Conservation (phyloP, 2,113 vertebrate species). For the Oreochromis tanganicae region DNA sequence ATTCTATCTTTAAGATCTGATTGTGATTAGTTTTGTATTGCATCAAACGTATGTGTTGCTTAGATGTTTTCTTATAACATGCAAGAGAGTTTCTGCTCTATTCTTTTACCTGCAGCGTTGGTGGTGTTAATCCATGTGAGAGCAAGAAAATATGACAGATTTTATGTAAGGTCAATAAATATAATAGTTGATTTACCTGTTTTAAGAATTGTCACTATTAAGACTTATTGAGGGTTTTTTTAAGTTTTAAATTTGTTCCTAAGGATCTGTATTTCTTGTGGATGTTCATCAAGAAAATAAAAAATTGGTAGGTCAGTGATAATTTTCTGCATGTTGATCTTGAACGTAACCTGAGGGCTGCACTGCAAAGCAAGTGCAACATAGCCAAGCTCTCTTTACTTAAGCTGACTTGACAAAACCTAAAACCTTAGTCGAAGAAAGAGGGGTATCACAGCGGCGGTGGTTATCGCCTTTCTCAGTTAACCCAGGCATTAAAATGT, state of each 20-base stretch:
- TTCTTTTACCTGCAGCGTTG: background rate
- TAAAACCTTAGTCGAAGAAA: background rate
- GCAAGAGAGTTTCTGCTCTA: background rate
- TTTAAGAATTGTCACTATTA: background rate
- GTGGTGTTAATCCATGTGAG: background rate
- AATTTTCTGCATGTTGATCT: background rate
- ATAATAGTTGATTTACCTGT: rapidly evolving
- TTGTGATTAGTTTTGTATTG: background rate
- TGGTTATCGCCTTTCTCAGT: background rate
- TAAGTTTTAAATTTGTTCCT: background rate
- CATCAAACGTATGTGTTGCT: background rate
- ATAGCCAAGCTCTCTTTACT: background rate
- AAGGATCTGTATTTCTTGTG: background rate
- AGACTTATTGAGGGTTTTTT: rapidly evolving
- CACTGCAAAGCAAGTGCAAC: background rate
- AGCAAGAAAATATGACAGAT: background rate
- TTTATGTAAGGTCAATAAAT: too few species aligned
- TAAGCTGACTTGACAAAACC: background rate
- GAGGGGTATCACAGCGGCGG: background rate
- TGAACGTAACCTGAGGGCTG: background rate
- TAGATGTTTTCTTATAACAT: background rate
- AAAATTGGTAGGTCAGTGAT: background rate
- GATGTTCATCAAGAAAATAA: background rate
- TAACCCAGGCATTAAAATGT: background rate
- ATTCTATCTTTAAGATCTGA: background rate